These are phyloP conservation scores for Origma solitaria DNA, from an alignment of 2,113 vertebrate genomes.

Conservation along the genomic window DNA sequence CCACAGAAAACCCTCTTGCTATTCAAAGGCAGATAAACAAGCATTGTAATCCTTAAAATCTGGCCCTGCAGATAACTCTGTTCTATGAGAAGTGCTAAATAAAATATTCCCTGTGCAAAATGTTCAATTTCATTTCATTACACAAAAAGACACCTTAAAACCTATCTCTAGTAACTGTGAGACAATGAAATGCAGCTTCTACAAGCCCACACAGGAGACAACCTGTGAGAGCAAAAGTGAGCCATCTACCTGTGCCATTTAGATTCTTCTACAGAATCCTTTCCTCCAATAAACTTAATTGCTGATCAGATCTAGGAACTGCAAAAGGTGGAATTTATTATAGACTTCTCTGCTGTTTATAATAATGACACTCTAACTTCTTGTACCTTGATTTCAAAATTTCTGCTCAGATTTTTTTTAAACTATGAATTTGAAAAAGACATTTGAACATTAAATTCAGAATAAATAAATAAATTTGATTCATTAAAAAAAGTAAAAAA, in stretches of 20 bases:
- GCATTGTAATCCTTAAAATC: not conserved
- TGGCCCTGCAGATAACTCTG: not conserved
- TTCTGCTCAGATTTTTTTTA: not conserved
- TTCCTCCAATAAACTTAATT: not conserved
- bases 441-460: not conserved
- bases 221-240: not conserved
- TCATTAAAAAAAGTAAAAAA: not conserved
- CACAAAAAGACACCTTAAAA: not conserved
- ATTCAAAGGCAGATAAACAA: not conserved
- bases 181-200: not conserved
- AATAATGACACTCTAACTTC: not conserved
- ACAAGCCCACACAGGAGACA: not conserved
- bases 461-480: not conserved
- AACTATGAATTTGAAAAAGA: not conserved
- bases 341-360: not conserved
- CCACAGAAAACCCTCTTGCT: not conserved
- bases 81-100: not conserved
- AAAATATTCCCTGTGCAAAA: not conserved
- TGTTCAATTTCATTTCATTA: not conserved
- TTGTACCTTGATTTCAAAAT: not conserved
- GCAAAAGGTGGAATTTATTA: not conserved
- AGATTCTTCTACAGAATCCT: not conserved
- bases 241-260: not conserved
- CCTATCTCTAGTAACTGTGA: not conserved
- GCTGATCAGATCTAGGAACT: not conserved